Conservation (phyloP, 2,888 invertebrate genomes). For the Tachina fera region DNA sequence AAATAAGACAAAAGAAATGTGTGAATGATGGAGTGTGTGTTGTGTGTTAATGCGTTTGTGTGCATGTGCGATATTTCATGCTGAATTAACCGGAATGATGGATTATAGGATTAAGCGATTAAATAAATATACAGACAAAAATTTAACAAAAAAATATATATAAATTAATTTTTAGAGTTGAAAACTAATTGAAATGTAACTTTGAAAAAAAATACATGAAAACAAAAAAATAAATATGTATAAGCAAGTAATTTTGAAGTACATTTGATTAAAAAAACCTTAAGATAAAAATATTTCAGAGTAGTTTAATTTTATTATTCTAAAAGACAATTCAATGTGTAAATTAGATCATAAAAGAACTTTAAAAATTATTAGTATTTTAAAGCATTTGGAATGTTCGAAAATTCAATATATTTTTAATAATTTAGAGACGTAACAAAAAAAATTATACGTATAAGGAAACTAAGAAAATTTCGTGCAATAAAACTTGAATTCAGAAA, state of each 20-base stretch:
- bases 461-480: no score
- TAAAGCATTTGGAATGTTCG: no score
- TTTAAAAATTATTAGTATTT: no score
- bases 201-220: background rate
- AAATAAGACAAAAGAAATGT: constrained; percentile 14
- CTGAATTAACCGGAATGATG: constrained; percentile 64
- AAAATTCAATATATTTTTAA: no score
- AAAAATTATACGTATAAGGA: no score
- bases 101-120: constrained; percentile 68
- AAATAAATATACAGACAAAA: constrained; percentile 24
- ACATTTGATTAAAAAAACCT: background rate
- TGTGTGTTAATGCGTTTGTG: constrained; percentile 5
- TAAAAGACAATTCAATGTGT: no score
- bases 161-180: constrained; percentile 46
- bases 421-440: no score
- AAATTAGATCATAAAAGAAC: no score
- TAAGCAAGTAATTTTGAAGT: background rate
- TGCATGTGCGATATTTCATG: constrained; percentile 37
- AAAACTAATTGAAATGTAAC: constrained; percentile 19
- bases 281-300: no score
- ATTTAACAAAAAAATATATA: constrained; percentile 26
- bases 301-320: no score
- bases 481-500: no score
- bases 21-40: constrained; percentile 35
- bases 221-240: background rate